These are phyloP conservation scores for Caenorhabditis elegans DNA, from an alignment of 1,140 invertebrate genomes.

Conservation along the genomic window DNA sequence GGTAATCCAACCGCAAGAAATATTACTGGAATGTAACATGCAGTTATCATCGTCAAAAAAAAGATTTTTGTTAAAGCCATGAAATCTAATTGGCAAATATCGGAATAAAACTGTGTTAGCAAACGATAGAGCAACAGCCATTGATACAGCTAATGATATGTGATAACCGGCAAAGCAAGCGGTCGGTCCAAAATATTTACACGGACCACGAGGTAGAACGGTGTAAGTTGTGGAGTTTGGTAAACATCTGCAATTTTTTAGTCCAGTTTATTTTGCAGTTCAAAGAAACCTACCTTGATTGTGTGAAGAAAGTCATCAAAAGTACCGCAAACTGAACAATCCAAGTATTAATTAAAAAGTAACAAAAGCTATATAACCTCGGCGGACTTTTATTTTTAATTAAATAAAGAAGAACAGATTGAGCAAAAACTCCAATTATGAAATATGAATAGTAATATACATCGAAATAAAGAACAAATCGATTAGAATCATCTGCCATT, in stretches of 20 bases:
- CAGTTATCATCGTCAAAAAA: neutral
- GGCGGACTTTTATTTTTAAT: conserved; percentile 12
- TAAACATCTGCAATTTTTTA: neutral
- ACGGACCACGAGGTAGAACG: conserved; percentile 2
- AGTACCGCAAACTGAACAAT: neutral
- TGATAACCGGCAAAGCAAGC: neutral
- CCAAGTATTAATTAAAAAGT: conserved; percentile 5
- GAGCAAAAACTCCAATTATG: neutral
- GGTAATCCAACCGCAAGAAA: neutral
- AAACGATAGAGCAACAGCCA: neutral
- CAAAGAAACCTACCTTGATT: neutral
- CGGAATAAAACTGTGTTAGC: neutral
- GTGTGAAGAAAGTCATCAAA: neutral
- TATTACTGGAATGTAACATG: neutral
- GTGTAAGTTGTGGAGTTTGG: neutral
- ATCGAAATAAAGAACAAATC: conserved; percentile 1
- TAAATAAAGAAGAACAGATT: neutral
- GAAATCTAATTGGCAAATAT: neutral
- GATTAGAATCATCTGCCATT: neutral
- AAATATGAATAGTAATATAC: neutral
- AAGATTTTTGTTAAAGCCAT: neutral
- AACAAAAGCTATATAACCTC: neutral
- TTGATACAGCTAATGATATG: neutral
- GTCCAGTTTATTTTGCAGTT: too few relatives aligned
- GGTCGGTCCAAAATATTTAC: neutral